These are phyloP conservation scores for Apeira syringaria DNA, from an alignment of 2,888 invertebrate genomes.

Conservation along the genomic window DNA sequence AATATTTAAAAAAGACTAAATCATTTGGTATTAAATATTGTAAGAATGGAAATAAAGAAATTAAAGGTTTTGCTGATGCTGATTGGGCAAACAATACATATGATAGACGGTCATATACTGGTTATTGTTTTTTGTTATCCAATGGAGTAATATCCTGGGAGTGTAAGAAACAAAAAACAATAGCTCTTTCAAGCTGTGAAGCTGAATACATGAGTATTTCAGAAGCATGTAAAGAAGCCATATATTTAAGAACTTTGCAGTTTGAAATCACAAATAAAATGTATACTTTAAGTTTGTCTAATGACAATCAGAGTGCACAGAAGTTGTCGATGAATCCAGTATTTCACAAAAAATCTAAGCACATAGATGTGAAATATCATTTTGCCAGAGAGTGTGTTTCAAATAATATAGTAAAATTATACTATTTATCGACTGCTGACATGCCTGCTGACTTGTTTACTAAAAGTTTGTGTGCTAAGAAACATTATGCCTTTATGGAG, in stretches of 20 bases:
- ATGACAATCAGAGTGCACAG: constrained; percentile 6
- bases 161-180: too few species aligned
- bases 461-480: neutral
- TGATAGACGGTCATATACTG: too few species aligned
- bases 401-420: neutral
- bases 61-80: too few species aligned
- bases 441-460: neutral
- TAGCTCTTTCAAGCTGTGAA: too few species aligned
- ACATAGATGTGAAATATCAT: neutral
- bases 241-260: too few species aligned
- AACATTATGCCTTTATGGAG: constrained; percentile 1
- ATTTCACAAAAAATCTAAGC: neutral
- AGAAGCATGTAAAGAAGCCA: too few species aligned
- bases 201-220: too few species aligned
- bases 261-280: too few species aligned
- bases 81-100: too few species aligned
- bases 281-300: neutral
- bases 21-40: constrained; percentile 21
- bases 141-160: too few species aligned
- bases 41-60: neutral
- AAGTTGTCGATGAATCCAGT: neutral
- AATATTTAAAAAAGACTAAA: constrained; percentile 28
- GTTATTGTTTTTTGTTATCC: too few species aligned
- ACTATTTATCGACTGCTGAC: neutral
- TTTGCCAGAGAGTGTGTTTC: neutral